Conservation (phyloP, 2,888 invertebrate species). For the Megaustenia siamemsis region DNA sequence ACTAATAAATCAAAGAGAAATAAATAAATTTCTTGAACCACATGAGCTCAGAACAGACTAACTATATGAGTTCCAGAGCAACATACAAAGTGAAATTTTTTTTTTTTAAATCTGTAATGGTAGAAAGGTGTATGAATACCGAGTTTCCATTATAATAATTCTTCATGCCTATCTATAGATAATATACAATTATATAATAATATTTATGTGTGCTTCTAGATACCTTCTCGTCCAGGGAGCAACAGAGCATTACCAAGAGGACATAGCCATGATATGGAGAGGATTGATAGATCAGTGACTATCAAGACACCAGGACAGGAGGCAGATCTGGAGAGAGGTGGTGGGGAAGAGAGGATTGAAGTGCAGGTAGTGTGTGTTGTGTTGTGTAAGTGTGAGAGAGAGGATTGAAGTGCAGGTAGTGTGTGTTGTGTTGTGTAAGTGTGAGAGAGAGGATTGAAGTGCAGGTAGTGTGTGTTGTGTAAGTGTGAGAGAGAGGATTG, state of each 20-base stretch:
- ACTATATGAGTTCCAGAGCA: no score
- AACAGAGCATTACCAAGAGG: slow-evolving; percentile 83
- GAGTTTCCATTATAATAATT: no score
- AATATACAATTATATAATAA: no score
- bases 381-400: not conserved
- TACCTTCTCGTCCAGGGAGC: slow-evolving; percentile 48
- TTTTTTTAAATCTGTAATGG: no score
- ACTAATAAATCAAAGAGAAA: no score
- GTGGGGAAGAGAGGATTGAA: slow-evolving; percentile 85
- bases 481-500: slow-evolving; percentile 83
- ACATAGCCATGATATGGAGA: slow-evolving; percentile 85
- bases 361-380: slow-evolving; percentile 84
- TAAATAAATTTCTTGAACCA: no score
- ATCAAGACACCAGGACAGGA: slow-evolving; percentile 73
- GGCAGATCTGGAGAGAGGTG: slow-evolving; percentile 64
- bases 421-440: not conserved
- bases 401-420: slow-evolving; percentile 89
- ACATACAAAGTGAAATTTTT: no score
- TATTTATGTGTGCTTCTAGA: not conserved
- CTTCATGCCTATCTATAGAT: no score
- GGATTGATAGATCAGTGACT: slow-evolving; percentile 75
- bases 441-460: slow-evolving; percentile 86
- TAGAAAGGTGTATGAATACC: no score
- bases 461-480: slow-evolving; percentile 81
- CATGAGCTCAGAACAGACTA: no score